These are phyloP conservation scores for Acleris cristana DNA, from an alignment of 2,888 invertebrate species.

Conservation along the genomic window DNA sequence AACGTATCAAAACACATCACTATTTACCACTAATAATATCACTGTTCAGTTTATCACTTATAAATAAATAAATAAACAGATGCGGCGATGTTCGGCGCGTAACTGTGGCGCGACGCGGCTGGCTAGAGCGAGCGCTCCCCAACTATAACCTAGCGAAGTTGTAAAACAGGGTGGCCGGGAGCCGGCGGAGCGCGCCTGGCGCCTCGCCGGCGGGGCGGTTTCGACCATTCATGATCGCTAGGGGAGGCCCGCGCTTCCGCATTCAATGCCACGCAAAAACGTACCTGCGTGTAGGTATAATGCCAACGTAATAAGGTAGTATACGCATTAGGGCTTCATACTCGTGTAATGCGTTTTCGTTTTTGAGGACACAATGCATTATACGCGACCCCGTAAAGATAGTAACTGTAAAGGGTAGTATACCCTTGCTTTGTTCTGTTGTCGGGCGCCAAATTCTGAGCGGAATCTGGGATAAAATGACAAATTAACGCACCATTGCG, in stretches of 20 bases:
- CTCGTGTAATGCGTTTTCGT: too few relatives aligned
- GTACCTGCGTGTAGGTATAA: constrained; percentile 13
- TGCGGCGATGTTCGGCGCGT: constrained; percentile 65
- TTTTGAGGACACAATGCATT: too few relatives aligned
- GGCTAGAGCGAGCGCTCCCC: constrained; percentile 67
- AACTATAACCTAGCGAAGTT: constrained; percentile 78
- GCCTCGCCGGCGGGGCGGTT: constrained; percentile 61
- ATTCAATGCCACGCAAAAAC: constrained; percentile 54
- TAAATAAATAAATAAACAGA: constrained; percentile 44
- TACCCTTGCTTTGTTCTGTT: too few relatives aligned
- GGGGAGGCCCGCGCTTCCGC: constrained; percentile 69
- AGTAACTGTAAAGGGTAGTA: too few relatives aligned
- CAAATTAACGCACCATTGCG: too few relatives aligned
- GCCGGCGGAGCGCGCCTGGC: constrained; percentile 53
- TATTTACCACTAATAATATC: constrained; percentile 13
- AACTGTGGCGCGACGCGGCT: constrained; percentile 65
- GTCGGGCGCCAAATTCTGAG: too few relatives aligned
- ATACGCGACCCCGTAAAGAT: too few relatives aligned
- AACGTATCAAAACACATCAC: constrained; percentile 27
- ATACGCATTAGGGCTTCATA: too few relatives aligned
- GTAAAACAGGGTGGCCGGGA: constrained; percentile 67
- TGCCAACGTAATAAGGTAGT: neutral
- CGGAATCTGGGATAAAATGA: too few relatives aligned
- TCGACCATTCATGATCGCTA: constrained; percentile 67
- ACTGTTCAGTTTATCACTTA: constrained; percentile 15